These are phyloP conservation scores for Apeltes quadracus DNA, from an alignment of 2,113 vertebrate species.

Conservation along the genomic window DNA sequence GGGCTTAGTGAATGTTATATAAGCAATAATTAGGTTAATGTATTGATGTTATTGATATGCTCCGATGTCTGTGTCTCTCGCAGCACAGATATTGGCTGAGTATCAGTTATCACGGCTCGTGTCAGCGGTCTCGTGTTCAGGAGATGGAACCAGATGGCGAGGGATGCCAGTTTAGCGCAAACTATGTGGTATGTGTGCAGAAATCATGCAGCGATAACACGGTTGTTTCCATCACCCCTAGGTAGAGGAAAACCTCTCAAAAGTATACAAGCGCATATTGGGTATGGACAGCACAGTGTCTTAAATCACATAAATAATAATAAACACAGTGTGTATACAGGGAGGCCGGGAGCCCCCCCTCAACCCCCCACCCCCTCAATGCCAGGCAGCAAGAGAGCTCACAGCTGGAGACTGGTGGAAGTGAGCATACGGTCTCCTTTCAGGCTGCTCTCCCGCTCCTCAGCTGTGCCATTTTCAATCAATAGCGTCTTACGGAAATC, in stretches of 20 bases:
- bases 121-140: slow-evolving; percentile 35
- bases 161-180: slow-evolving; percentile 50
- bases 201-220: slow-evolving; percentile 18
- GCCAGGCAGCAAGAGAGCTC: slow-evolving; percentile 55
- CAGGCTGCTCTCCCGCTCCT: slow-evolving; percentile 61
- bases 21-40: slow-evolving; percentile 53
- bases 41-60: slow-evolving; percentile 53
- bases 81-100: slow-evolving; percentile 40
- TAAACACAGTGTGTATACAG: slow-evolving; percentile 17
- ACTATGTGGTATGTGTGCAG: slow-evolving; percentile 36
- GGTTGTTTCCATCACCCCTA: slow-evolving; percentile 34
- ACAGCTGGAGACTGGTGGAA: slow-evolving; percentile 72
- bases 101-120: slow-evolving; percentile 43
- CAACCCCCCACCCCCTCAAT: slow-evolving; percentile 33
- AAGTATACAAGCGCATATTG: slow-evolving; percentile 24
- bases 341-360: not conserved
- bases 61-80: slow-evolving; percentile 51
- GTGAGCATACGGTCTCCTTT: slow-evolving; percentile 64
- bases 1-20: slow-evolving; percentile 42
- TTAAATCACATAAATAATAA: slow-evolving; percentile 26
- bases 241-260: slow-evolving; percentile 45
- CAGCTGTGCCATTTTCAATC: slow-evolving; percentile 74
- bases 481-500: slow-evolving; percentile 73
- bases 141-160: slow-evolving; percentile 63
- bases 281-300: slow-evolving; percentile 45